Percentiles rank a stretch among this genome's conserved stretches.
phyloP scores from a whole-genome alignment of 2,113 vertebrate genomes.

The Romanogobio albipinnatus region DNA sequence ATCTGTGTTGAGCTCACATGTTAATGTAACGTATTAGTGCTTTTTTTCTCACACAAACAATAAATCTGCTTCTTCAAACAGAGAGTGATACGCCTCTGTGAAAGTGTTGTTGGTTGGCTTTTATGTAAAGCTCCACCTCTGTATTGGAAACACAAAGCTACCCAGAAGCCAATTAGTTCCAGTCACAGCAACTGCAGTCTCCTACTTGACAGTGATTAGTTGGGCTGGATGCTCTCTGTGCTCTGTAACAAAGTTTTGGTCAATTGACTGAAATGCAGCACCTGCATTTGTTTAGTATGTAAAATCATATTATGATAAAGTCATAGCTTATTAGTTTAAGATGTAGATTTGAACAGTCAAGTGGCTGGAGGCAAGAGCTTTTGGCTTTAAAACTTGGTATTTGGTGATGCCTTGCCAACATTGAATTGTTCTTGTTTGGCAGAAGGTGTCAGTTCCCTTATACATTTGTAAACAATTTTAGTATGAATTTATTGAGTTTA shows the following conservation, averaged over 20 bases:
- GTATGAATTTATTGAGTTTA: background rate
- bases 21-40: too few relatives aligned
- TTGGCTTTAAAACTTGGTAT: background rate
- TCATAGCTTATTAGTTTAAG: background rate
- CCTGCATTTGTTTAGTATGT: slow-evolving; percentile 8
- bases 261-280: slow-evolving; percentile 15
- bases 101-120: slow-evolving; percentile 1
- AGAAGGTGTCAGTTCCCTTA: background rate
- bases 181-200: slow-evolving; percentile 37
- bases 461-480: background rate
- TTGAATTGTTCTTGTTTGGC: background rate
- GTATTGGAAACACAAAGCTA: slow-evolving; percentile 40
- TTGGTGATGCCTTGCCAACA: background rate
- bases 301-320: background rate
- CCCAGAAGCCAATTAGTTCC: slow-evolving; percentile 41
- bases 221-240: background rate
- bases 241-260: slow-evolving; percentile 32
- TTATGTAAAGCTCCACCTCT: slow-evolving; percentile 34
- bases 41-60: slow-evolving; percentile 20
- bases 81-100: slow-evolving; percentile 1
- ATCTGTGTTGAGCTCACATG: background rate
- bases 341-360: background rate
- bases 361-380: background rate
- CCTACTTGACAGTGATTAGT: slow-evolving; percentile 27
- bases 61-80: slow-evolving; percentile 25